phyloP scores from a whole-genome alignment of 2,797 vertebrate genomes.

The Phoebastria nigripes region DNA sequence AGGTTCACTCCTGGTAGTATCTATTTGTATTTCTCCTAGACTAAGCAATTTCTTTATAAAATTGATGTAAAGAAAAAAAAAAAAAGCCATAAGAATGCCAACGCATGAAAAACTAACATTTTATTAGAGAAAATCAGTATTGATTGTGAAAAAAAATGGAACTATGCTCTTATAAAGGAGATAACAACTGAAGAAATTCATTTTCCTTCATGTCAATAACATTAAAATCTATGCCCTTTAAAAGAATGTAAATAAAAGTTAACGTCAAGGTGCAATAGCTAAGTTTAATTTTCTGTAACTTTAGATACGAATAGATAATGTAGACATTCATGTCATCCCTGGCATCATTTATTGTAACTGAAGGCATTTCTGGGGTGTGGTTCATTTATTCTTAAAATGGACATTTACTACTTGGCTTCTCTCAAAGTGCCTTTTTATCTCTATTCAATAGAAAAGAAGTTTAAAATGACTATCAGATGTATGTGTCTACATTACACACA shows the following conservation, averaged over 20 bases:
- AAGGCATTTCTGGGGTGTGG: not conserved
- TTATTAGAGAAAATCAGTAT: not conserved
- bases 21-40: not conserved
- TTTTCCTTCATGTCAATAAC: not conserved
- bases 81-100: not conserved
- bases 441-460: not conserved
- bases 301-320: not conserved
- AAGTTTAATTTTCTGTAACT: not conserved
- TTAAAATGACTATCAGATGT: not conserved
- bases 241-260: not conserved
- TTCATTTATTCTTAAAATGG: not conserved
- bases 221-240: not conserved
- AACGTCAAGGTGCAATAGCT: accelerated
- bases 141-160: not conserved
- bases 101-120: not conserved
- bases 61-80: not conserved
- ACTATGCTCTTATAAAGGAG: not conserved
- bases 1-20: accelerated
- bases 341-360: not conserved
- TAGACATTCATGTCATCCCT: not conserved
- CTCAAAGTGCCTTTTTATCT: not conserved
- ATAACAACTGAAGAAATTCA: not conserved
- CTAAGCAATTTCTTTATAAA: not conserved
- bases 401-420: not conserved
- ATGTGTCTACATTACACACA: not conserved